A percentile compares a stretch with the other conserved stretches of the same genome.
phyloP scores from a whole-genome alignment of 2,888 invertebrate genomes.

The Galeopsomyia nigrocyanea region DNA sequence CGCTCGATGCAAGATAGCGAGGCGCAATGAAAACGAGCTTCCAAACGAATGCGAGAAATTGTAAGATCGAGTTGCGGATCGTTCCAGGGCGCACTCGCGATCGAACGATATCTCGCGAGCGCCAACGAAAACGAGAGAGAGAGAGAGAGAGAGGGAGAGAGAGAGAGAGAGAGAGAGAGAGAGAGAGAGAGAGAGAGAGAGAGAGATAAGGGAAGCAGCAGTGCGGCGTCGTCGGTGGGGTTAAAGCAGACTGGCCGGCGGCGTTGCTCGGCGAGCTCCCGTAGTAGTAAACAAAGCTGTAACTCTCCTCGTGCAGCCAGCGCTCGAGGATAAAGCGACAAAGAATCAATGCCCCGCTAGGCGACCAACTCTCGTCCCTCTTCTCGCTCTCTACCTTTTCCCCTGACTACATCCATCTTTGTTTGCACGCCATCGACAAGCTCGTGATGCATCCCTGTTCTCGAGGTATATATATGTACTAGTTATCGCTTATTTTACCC shows the following conservation, averaged over 20 bases:
- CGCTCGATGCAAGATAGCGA: too few relatives aligned
- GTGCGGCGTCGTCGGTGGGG: not conserved
- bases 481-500: too few relatives aligned
- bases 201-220: constrained; percentile 13
- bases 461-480: too few relatives aligned
- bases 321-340: constrained; percentile 52
- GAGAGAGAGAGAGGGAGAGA: not conserved
- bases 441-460: constrained; percentile 54
- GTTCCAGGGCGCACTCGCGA: not conserved
- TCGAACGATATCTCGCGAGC: constrained; percentile 34
- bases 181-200: constrained; percentile 28
- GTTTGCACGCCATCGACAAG: constrained; percentile 46
- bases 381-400: constrained; percentile 3
- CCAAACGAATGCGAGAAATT: not conserved
- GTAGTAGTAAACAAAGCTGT: constrained; percentile 69
- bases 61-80: constrained; percentile 2
- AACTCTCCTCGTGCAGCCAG: constrained; percentile 59
- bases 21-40: too few relatives aligned
- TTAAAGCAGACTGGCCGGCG: constrained; percentile 66
- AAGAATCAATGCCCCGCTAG: constrained; percentile 64
- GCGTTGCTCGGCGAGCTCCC: constrained; percentile 49
- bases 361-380: constrained; percentile 49
- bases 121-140: constrained; percentile 10
- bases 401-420: constrained; percentile 48
- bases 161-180: constrained; percentile 24